phyloP scores from a whole-genome alignment of 1,140 invertebrate genomes.

The Caenorhabditis remanei region DNA sequence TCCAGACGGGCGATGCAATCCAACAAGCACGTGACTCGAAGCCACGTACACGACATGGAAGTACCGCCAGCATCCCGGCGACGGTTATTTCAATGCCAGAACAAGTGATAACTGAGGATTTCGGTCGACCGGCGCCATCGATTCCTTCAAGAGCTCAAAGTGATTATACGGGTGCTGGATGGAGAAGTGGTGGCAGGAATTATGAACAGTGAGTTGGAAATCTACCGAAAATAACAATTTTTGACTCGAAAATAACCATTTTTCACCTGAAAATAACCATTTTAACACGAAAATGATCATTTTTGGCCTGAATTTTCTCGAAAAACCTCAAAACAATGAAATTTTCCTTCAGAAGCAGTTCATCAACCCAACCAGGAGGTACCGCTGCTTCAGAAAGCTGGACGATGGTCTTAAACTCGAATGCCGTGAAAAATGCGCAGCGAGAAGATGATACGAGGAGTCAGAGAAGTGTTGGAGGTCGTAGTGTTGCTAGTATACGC shows the following conservation, averaged over 20 bases:
- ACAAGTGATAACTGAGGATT: slow-evolving; percentile 42
- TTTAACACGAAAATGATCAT: too few relatives aligned
- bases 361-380: background rate
- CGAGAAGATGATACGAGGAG: slow-evolving; percentile 11
- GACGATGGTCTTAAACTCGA: slow-evolving; percentile 32
- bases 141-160: slow-evolving; percentile 29
- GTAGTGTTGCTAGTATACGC: slow-evolving; percentile 17
- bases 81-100: slow-evolving; percentile 44
- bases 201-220: background rate
- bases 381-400: slow-evolving; percentile 13
- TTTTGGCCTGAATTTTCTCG: background rate
- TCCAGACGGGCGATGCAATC: slow-evolving; percentile 40
- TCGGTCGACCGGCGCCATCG: slow-evolving; percentile 27
- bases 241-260: background rate
- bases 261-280: too few relatives aligned
- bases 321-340: too few relatives aligned
- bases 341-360: background rate
- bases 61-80: slow-evolving; percentile 26
- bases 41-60: slow-evolving; percentile 36
- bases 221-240: background rate
- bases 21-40: background rate
- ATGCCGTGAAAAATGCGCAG: background rate
- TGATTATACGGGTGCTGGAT: slow-evolving; percentile 36
- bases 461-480: slow-evolving; percentile 41
- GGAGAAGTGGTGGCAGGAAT: background rate